These are phyloP conservation scores for Pseudomyrmex gracilis DNA, from an alignment of 1,140 invertebrate species.

Conservation along the genomic window DNA sequence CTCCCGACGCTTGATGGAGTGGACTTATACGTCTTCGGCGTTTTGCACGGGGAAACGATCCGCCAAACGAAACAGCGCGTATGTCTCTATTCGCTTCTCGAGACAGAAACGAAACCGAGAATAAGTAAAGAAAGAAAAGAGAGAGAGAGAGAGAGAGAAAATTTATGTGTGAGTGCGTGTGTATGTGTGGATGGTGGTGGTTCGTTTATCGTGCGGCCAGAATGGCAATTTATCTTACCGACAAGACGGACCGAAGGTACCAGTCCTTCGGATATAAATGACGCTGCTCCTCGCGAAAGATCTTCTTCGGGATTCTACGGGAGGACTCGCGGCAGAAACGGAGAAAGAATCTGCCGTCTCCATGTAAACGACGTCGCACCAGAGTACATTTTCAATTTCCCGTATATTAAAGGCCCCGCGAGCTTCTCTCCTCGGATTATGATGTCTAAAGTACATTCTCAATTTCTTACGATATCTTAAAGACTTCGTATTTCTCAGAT, in stretches of 20 bases:
- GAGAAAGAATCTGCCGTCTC: conserved; percentile 18
- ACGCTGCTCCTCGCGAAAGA: conserved; percentile 26
- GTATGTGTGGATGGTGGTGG: background rate
- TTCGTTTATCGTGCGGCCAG: conserved; percentile 59
- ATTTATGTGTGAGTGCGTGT: too few relatives aligned
- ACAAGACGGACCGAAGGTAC: conserved; percentile 47
- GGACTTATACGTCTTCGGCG: conserved; percentile 59
- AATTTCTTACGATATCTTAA: conserved; percentile 22
- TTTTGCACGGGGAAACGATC: conserved; percentile 55
- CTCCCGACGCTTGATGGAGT: conserved; percentile 61
- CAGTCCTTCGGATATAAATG: conserved; percentile 57
- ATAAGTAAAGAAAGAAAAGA: background rate
- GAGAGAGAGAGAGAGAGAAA: background rate
- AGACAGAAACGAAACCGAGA: conserved; percentile 14
- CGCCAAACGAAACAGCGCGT: conserved; percentile 52
- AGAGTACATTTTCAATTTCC: conserved; percentile 52
- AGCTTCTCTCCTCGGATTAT: conserved; percentile 7
- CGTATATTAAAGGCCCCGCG: conserved; percentile 32
- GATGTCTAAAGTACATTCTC: conserved; percentile 23
- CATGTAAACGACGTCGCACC: conserved; percentile 19
- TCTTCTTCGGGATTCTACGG: conserved; percentile 37
- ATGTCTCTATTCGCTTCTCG: conserved; percentile 55
- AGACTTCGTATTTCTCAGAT: background rate
- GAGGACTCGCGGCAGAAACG: background rate
- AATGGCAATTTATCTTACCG: conserved; percentile 64